Evolutionary conservation across 2,888 invertebrate genomes (phyloP).

Genomic region (Lasioglossum calceatum): DNA sequence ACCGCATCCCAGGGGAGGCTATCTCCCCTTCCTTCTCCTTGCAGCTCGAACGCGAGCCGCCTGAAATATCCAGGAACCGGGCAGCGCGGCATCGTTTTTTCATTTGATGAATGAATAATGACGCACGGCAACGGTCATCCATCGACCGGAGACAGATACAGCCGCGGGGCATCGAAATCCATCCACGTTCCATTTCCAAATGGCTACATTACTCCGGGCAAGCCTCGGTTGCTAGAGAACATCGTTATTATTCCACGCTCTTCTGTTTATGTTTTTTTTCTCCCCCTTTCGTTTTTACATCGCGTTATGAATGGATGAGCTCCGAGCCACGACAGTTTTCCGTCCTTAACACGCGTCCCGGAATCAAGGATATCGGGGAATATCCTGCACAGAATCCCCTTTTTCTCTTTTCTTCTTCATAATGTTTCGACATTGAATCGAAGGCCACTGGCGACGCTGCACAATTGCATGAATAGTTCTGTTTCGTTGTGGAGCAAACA

Average conservation of each 20-base stretch:
- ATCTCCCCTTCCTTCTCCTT: slow-evolving; percentile 50
- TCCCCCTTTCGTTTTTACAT: slow-evolving; percentile 9
- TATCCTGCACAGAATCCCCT: not conserved
- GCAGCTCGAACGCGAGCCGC: slow-evolving; percentile 54
- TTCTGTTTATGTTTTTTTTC: not conserved
- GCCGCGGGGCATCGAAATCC: slow-evolving; percentile 28
- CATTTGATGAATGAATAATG: slow-evolving; percentile 72
- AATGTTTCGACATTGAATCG: not conserved
- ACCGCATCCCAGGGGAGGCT: slow-evolving; percentile 62
- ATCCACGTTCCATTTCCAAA: slow-evolving; percentile 45
- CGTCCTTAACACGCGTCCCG: not conserved
- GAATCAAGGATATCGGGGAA: not conserved
- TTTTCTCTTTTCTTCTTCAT: not conserved
- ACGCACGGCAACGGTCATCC: slow-evolving; percentile 55
- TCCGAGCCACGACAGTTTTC: not conserved
- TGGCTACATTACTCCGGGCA: slow-evolving; percentile 20
- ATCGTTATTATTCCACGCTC: slow-evolving; percentile 23
- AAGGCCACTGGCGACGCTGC: not conserved
- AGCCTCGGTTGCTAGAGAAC: not conserved
- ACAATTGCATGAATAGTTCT: not conserved
- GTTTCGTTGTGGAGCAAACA: not conserved
- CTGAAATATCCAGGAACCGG: slow-evolving; percentile 70
- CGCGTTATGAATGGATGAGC: slow-evolving; percentile 31
- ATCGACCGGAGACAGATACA: slow-evolving; percentile 51
- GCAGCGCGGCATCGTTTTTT: slow-evolving; percentile 58